These are phyloP conservation scores for Trachelus iudaicus DNA, from an alignment of 2,888 invertebrate genomes.

Conservation along the genomic window DNA sequence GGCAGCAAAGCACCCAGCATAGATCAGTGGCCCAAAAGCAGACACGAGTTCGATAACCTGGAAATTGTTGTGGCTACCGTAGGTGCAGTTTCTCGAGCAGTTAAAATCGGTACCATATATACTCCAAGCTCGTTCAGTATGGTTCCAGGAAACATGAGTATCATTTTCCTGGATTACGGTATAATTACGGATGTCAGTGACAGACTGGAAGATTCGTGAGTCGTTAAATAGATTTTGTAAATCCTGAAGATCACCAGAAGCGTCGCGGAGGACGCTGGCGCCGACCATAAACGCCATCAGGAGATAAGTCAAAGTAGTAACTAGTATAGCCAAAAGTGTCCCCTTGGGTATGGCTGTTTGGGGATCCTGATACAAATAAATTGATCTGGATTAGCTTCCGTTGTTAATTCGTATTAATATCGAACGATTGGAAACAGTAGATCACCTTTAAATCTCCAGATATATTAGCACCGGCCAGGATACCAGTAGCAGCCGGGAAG, in stretches of 20 bases:
- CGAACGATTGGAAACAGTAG: not conserved
- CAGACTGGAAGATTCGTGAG: conserved; percentile 19
- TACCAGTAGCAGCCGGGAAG: conserved; percentile 98
- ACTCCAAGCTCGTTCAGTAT: conserved; percentile 39
- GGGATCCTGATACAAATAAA: conserved; percentile 72
- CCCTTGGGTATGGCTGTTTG: conserved; percentile 93
- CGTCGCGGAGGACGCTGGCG: conserved; percentile 81
- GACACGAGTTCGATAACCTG: conserved; percentile 86
- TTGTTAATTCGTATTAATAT: not conserved
- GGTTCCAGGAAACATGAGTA: conserved; percentile 20
- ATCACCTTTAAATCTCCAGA: conserved; percentile 88
- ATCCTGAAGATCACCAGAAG: conserved; percentile 73
- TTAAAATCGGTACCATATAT: conserved; percentile 69
- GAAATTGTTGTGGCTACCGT: conserved; percentile 81
- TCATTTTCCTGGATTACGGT: conserved; percentile 29
- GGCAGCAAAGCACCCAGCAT: conserved; percentile 97
- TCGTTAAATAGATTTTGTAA: conserved; percentile 26
- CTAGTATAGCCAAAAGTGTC: conserved; percentile 84
- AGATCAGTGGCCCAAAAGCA: conserved; percentile 89
- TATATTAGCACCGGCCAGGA: conserved; percentile 96
- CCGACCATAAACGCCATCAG: conserved; percentile 86
- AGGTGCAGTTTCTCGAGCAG: conserved; percentile 74
- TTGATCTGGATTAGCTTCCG: not conserved
- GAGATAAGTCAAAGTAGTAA: conserved; percentile 90
- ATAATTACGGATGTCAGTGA: conserved; percentile 26